Evolutionary conservation across 2,888 invertebrate genomes (phyloP).

Genomic region (Xanthostigma xanthostigma): DNA sequence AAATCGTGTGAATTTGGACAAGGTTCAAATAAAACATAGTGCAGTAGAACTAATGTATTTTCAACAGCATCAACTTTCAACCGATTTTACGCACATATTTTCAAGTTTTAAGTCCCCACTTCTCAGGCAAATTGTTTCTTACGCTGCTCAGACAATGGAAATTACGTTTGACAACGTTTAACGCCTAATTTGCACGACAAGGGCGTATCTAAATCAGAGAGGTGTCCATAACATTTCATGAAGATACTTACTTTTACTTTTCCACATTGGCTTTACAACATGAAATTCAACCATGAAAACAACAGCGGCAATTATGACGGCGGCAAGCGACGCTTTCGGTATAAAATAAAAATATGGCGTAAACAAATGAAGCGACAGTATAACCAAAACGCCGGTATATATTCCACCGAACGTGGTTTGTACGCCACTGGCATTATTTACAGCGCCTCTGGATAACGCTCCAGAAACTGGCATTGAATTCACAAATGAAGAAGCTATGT

Average conservation of each 20-base stretch:
- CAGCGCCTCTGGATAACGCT: slow-evolving; percentile 46
- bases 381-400: slow-evolving; percentile 40
- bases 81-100: no score
- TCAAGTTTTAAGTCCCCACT: no score
- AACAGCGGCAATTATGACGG: slow-evolving; percentile 57
- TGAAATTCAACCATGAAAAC: slow-evolving; percentile 51
- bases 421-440: slow-evolving; percentile 57
- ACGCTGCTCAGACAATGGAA: no score
- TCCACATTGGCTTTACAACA: slow-evolving; percentile 47
- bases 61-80: no score
- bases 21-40: background rate
- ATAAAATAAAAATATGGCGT: slow-evolving; percentile 50
- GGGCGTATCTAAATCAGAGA: no score
- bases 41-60: no score
- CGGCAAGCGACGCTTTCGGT: slow-evolving; percentile 48
- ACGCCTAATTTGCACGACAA: no score
- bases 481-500: slow-evolving; percentile 50
- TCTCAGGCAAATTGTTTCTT: no score
- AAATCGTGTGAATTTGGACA: no score
- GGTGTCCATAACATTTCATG: no score
- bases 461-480: slow-evolving; percentile 52
- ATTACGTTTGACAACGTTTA: no score
- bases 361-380: slow-evolving; percentile 38
- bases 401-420: slow-evolving; percentile 50
- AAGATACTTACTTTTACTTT: slow-evolving; percentile 39